Percentiles rank a stretch among this genome's conserved stretches.
phyloP scores from a whole-genome alignment of 2,113 vertebrate species.

The Pao palembangensis region DNA sequence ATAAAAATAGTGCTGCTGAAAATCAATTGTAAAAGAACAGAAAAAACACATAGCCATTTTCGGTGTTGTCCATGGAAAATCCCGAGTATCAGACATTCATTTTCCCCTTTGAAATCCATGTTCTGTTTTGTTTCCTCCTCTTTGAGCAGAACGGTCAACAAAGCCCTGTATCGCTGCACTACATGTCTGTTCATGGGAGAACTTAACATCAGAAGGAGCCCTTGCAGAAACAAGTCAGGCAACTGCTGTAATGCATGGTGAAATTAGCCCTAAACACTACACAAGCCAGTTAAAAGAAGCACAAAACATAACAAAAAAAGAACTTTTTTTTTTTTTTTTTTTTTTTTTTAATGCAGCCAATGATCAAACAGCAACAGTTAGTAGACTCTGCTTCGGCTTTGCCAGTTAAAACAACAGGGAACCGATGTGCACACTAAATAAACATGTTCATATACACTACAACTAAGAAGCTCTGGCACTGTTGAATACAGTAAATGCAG shows the following conservation, averaged over 20 bases:
- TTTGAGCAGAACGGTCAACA: constrained; percentile 66
- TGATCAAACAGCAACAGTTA: constrained; percentile 61
- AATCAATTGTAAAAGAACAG: constrained; percentile 61
- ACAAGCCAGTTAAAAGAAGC: constrained; percentile 73
- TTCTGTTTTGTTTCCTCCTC: constrained; percentile 34
- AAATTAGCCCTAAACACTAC: constrained; percentile 80
- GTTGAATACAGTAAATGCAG: constrained; percentile 55
- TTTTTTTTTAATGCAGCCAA: constrained; percentile 61
- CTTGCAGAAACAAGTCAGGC: constrained; percentile 78
- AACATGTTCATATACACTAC: constrained; percentile 61
- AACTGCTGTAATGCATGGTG: constrained; percentile 77
- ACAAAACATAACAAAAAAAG: constrained; percentile 50
- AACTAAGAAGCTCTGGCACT: constrained; percentile 62
- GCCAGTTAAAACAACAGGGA: constrained; percentile 44
- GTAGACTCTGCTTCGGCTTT: constrained; percentile 58
- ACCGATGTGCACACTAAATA: constrained; percentile 57
- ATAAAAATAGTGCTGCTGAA: constrained; percentile 80
- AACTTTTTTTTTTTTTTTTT: constrained; percentile 6
- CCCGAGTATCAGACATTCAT: constrained; percentile 75
- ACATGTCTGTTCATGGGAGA: constrained; percentile 66
- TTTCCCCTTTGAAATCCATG: constrained; percentile 56
- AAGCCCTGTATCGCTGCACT: constrained; percentile 68
- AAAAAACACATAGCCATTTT: constrained; percentile 60
- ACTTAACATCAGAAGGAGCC: constrained; percentile 73
- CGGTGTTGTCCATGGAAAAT: constrained; percentile 73